Base-by-base conservation (phyloP, 64 coral and sea anemone species). In the Orbicella faveolata region DNA sequence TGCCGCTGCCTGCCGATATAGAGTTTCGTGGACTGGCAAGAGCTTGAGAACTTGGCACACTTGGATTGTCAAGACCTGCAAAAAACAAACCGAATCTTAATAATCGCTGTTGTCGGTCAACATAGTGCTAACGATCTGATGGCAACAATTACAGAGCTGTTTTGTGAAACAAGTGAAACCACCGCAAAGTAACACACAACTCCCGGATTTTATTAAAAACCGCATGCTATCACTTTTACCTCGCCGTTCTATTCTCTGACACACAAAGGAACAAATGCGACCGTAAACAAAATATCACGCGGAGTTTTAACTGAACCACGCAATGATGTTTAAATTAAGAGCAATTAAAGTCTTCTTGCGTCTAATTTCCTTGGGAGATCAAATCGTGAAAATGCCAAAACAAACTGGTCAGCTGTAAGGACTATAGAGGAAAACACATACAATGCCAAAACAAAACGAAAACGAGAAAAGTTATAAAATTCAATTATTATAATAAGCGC, bases 21-120 rank as follows among this genome's bases (percentile, higher is more conserved):
- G 82, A 85, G 41, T 85, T 85, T 66, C 82, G 63, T 20, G 82
- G 82, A 41, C 82, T 85, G 65, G 82, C 66, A 30, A 13, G 35
- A 30, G 82, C 37, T 41, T 70, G 64, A 52, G 63, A 73, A 85
- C 82, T 85, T 13, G 82, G 82, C 11, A 62, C 68, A 37, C 64
- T 85, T 52, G 64, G 23, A 20, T 37, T 23, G n/a, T 85, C 82
- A 72, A 85, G 82, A 73, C 64, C 82, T 85, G 82, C 65, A 36
- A 85, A 85, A 70, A 69, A 85, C n/a, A 85, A 85, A 85, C 19
- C 11, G 64, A 6, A 85, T 52, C 39, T 65, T 72, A 72, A 73
- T 14, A 13, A 73, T 14, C 55, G 55, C 15, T 59, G 15, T 59
- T 59, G 25, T 70, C 25, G 9, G 67, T 10, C 1, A 70, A n/a